Conservation (phyloP, 1,140 invertebrate genomes). For the Orius insidiosus region DNA sequence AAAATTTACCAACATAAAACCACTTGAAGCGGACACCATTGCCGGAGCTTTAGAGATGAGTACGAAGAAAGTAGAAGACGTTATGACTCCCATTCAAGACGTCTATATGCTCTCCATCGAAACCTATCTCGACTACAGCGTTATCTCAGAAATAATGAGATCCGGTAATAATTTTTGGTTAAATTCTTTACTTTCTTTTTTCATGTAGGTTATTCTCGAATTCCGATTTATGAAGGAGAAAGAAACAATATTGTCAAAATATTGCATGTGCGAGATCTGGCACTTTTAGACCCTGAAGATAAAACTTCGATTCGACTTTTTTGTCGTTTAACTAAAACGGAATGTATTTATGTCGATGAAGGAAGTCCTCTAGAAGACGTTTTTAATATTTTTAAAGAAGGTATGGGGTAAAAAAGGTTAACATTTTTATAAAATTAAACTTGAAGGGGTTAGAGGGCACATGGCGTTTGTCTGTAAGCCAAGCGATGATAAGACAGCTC, state of each 20-base stretch:
- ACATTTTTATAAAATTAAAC: not conserved
- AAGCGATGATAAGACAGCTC: slow-evolving; percentile 13
- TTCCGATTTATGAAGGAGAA: slow-evolving; percentile 37
- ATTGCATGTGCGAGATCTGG: slow-evolving; percentile 44
- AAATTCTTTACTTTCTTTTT: not conserved
- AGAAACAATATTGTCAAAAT: slow-evolving; percentile 37
- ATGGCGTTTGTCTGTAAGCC: slow-evolving; percentile 27
- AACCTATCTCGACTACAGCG: slow-evolving; percentile 34
- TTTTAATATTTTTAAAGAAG: slow-evolving; percentile 44
- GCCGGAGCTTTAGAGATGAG: slow-evolving; percentile 35
- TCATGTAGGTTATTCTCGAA: slow-evolving; percentile 36
- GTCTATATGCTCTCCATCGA: slow-evolving; percentile 35
- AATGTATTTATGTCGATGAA: slow-evolving; percentile 34
- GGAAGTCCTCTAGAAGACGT: slow-evolving; percentile 37
- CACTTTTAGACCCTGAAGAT: slow-evolving; percentile 44
- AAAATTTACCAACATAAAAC: slow-evolving; percentile 22
- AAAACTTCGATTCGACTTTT: slow-evolving; percentile 38
- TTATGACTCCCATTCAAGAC: slow-evolving; percentile 38
- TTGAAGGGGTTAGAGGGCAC: slow-evolving; percentile 20
- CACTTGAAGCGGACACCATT: slow-evolving; percentile 39
- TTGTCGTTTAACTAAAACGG: slow-evolving; percentile 35
- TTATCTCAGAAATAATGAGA: slow-evolving; percentile 36
- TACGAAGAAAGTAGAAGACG: slow-evolving; percentile 31
- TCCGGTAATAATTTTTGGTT: slow-evolving; percentile 17
- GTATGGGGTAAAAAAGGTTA: slow-evolving; percentile 19